Evolutionary conservation across 2,113 vertebrate genomes (phyloP).

Genomic region (Azemiops feae): DNA sequence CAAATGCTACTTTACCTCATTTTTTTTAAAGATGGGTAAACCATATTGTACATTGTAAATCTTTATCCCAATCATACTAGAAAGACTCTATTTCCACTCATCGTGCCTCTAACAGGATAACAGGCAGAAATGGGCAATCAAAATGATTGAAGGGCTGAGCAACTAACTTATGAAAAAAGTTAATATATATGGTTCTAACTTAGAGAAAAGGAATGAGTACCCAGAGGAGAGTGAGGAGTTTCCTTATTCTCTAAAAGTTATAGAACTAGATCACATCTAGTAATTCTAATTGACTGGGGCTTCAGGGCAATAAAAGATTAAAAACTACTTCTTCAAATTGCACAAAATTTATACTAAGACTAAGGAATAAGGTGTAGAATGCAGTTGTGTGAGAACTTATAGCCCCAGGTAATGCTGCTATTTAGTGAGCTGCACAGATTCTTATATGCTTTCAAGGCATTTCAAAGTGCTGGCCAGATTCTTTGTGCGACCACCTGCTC

Average conservation of each 20-base stretch:
- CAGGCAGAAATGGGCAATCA: not conserved
- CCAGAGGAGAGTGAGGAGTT: not conserved
- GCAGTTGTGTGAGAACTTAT: not conserved
- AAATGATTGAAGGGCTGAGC: not conserved
- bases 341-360: not conserved
- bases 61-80: not conserved
- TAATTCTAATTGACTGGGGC: not conserved
- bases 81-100: not conserved
- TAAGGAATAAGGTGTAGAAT: not conserved
- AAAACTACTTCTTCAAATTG: not conserved
- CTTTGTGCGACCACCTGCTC: not conserved
- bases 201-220: not conserved
- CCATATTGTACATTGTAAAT: not conserved
- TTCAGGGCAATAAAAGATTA: not conserved
- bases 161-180: not conserved
- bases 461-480: not conserved
- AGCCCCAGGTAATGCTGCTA: not conserved
- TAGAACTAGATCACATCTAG: not conserved
- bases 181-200: not conserved
- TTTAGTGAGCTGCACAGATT: not conserved
- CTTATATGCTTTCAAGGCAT: not conserved
- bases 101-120: not conserved
- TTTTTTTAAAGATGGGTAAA: not conserved
- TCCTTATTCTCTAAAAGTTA: not conserved
- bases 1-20: not conserved